These are phyloP conservation scores for Ageneiosus marmoratus DNA, from an alignment of 2,113 vertebrate genomes.

Conservation along the genomic window DNA sequence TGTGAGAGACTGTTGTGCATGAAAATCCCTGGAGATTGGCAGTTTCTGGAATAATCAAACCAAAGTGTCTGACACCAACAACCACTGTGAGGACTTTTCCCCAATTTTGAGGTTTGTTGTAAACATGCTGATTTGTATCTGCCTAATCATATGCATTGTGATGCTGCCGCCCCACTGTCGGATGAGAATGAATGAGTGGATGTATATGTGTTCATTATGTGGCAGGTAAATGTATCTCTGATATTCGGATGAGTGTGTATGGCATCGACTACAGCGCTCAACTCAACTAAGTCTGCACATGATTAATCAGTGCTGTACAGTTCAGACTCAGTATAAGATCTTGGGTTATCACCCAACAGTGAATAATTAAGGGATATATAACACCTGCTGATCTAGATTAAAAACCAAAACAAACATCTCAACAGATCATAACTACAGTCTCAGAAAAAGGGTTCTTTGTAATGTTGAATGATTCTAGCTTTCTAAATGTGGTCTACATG, in stretches of 20 bases:
- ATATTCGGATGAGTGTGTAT: neutral
- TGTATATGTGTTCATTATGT: neutral
- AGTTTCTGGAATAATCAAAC: neutral
- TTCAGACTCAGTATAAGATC: neutral
- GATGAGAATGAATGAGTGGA: neutral
- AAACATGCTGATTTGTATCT: neutral
- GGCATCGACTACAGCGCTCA: neutral
- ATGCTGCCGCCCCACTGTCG: neutral
- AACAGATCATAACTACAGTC: neutral
- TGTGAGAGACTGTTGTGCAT: neutral
- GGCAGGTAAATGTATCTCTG: neutral
- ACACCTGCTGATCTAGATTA: neutral
- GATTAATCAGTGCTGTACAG: neutral
- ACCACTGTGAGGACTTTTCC: neutral
- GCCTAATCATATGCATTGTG: neutral
- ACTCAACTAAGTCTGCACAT: neutral
- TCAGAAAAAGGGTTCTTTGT: neutral
- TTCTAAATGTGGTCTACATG: neutral
- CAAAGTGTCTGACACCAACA: neutral
- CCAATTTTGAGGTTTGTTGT: neutral
- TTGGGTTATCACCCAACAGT: neutral
- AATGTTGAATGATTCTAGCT: neutral
- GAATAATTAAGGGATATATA: neutral
- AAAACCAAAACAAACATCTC: neutral
- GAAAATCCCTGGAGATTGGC: neutral